phyloP scores from a whole-genome alignment of 2,113 vertebrate species.

The Pseudonaja textilis region DNA sequence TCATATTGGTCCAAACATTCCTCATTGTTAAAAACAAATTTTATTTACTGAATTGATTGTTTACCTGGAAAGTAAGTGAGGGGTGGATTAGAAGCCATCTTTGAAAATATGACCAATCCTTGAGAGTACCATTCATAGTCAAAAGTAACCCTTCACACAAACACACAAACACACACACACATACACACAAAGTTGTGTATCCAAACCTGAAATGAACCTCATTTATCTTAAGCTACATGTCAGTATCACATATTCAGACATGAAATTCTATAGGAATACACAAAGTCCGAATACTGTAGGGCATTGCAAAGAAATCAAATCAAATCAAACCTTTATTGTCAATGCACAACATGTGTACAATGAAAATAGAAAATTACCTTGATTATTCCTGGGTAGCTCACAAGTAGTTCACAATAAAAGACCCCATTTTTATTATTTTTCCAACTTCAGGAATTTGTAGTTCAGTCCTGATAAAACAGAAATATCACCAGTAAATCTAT shows the following conservation, averaged over 20 bases:
- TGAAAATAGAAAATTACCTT: too few species aligned
- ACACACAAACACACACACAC: too few species aligned
- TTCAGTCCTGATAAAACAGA: background rate
- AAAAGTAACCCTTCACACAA: too few species aligned
- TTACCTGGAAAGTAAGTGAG: background rate
- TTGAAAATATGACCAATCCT: background rate
- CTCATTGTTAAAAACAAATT: background rate
- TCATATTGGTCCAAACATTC: background rate
- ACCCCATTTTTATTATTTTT: background rate
- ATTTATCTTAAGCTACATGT: background rate
- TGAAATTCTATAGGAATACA: background rate
- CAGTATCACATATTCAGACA: background rate
- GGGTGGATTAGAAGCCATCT: slow-evolving; percentile 4
- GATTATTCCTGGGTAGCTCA: background rate
- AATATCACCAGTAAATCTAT: background rate
- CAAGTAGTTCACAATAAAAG: background rate
- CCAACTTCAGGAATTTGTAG: background rate
- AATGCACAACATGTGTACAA: too few species aligned
- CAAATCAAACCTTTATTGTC: too few species aligned
- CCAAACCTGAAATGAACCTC: background rate
- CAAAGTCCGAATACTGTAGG: background rate
- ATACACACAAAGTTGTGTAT: background rate
- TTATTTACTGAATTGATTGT: background rate
- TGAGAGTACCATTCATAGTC: background rate
- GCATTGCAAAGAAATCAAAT: too few species aligned